Conservation (phyloP, 2,113 vertebrate genomes). For the Larimichthys crocea region DNA sequence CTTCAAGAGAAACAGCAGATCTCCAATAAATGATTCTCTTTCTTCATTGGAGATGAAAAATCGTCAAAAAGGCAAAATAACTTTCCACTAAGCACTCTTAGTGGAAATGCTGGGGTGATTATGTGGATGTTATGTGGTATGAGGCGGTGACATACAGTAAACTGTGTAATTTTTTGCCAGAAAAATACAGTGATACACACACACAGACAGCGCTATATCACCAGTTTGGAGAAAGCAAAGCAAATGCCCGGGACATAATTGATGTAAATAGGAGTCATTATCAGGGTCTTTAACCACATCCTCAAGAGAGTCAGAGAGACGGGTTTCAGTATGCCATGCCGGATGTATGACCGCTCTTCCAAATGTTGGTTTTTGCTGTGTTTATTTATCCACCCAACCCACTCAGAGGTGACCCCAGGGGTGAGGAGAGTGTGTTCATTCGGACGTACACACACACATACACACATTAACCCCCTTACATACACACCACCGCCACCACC, state of each 20-base stretch:
- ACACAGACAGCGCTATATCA: constrained; percentile 26
- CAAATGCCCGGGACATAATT: constrained; percentile 43
- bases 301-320: constrained; percentile 46
- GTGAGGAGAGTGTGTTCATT: constrained; percentile 47
- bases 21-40: neutral
- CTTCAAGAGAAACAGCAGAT: constrained; percentile 30
- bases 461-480: constrained; percentile 8
- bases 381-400: constrained; percentile 78
- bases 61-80: neutral
- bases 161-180: constrained; percentile 1
- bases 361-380: constrained; percentile 76
- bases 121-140: neutral
- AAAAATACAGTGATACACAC: constrained; percentile 4
- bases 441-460: constrained; percentile 27
- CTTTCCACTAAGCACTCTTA: neutral
- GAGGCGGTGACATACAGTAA: constrained; percentile 4
- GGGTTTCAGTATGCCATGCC: constrained; percentile 44
- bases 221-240: constrained; percentile 37
- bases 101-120: constrained; percentile 9
- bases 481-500: constrained; percentile 3
- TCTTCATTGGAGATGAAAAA: too few species aligned
- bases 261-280: constrained; percentile 66
- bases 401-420: constrained; percentile 77
- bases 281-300: constrained; percentile 70
- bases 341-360: constrained; percentile 69